Base-by-base conservation (phyloP, 2,888 invertebrate genomes). In the Sympetrum striolatum region DNA sequence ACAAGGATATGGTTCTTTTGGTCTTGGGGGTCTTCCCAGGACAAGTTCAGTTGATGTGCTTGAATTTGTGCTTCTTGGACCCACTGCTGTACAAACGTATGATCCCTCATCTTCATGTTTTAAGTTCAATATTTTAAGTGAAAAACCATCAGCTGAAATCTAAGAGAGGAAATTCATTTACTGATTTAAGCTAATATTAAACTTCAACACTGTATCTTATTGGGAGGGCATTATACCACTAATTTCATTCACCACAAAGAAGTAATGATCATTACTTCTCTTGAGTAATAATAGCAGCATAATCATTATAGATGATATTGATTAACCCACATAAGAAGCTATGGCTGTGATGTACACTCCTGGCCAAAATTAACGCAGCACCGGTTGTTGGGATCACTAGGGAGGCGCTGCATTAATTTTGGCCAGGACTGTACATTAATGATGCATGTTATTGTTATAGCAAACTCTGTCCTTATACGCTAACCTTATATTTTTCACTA, bases 1-100 rank as follows among this genome's bases (percentile, higher is more conserved):
- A 86, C 86, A 86, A 35, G 86, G 86, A 86, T 60, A 64, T 37
- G 60, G 86, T 35, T 86, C 37, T 58, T 37, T 86, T 86, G 86
- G 86, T 8, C n/a, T 64, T 18, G 86, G 86, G 18, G 60, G 86
- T 37, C 12, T 22, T 5, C 86, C 86, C 25, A 86, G 37, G n/a
- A 86, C 64, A 2, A 86, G n/a, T 22, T 64, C 37, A 64, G 64
- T 86, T 37, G 60, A 58, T 86, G 35, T 37, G 37, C 58, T 60
- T 18, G 58, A 22, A 58, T 86, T 60, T 86, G 60, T 60, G n/a
- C 37, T 86, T 64, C 37, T 86, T n/a, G 58, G 60, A 39, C 86
- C 86, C 22, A 60, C 60, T 10, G 48, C 86, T n/a, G 60, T 37
- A 37, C 86, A 86, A 35, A n/a, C n/a, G 37, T 64, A 86, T 2